A percentile compares a stretch with the other conserved stretches of the same genome.
Conservation (phyloP, 2,888 invertebrate genomes). For the Melinopterus prodromus region DNA sequence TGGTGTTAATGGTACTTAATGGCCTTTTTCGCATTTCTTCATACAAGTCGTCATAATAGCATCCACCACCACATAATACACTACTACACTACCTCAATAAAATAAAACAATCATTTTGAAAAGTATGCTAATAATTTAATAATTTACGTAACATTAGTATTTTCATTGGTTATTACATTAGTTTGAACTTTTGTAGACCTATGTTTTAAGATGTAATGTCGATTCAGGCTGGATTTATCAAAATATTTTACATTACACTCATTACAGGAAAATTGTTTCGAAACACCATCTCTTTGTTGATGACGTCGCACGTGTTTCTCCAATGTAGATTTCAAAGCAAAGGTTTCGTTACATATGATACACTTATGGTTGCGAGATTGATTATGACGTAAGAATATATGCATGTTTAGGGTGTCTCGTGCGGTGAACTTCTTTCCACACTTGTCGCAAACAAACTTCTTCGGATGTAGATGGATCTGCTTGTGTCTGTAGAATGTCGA, state of each 20-base stretch:
- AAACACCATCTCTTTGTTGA: constrained; percentile 44
- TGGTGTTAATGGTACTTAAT: no score
- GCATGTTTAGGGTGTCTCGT: constrained; percentile 49
- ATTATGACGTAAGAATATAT: constrained; percentile 48
- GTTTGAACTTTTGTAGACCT: constrained; percentile 20
- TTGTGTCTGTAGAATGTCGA: constrained; percentile 49
- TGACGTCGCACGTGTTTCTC: constrained; percentile 49
- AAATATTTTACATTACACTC: constrained; percentile 45
- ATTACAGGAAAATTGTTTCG: constrained; percentile 44
- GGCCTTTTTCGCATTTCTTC: no score
- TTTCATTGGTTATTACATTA: neutral
- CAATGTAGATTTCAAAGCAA: constrained; percentile 50
- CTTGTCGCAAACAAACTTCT: constrained; percentile 48
- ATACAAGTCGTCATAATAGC: no score
- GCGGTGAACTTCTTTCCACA: constrained; percentile 51
- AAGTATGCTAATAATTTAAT: no score
- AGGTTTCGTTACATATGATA: constrained; percentile 48
- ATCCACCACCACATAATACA: no score
- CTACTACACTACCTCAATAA: no score
- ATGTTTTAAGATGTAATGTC: constrained; percentile 46
- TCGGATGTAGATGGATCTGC: constrained; percentile 49
- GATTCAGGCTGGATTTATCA: constrained; percentile 48
- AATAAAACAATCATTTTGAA: no score
- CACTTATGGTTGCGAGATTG: constrained; percentile 49
- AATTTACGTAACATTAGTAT: neutral